Conservation (phyloP, 2,797 vertebrate species). For the Prunella strophiata region DNA sequence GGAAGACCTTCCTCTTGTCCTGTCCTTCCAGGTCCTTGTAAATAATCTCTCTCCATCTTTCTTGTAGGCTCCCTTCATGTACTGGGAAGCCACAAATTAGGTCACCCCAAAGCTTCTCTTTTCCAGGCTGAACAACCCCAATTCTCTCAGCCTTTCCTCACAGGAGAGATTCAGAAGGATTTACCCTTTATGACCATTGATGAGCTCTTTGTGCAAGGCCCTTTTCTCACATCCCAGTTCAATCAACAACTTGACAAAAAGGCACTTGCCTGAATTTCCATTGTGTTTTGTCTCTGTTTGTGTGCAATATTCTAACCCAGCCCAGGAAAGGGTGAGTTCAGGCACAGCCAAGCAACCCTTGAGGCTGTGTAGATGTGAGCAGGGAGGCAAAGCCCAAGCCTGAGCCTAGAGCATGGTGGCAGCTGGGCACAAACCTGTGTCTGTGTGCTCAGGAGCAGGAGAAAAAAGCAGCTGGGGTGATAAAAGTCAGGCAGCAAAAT, state of each 20-base stretch:
- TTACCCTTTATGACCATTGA: not conserved
- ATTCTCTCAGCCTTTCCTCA: not conserved
- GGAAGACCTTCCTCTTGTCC: not conserved
- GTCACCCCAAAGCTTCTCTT: not conserved
- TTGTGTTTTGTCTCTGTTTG: accelerated
- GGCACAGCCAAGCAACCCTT: not conserved
- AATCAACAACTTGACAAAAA: not conserved
- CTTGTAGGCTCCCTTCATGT: not conserved
- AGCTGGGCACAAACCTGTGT: not conserved
- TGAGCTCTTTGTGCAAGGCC: not conserved
- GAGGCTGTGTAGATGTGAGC: not conserved
- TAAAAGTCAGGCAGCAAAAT: not conserved
- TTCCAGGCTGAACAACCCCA: not conserved
- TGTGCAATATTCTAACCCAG: accelerated
- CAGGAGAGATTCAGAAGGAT: not conserved
- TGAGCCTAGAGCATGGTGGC: accelerated
- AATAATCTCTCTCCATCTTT: not conserved
- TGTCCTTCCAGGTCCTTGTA: not conserved
- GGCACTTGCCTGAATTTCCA: not conserved
- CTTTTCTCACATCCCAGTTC: not conserved
- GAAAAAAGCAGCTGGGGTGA: not conserved
- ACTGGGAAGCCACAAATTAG: not conserved
- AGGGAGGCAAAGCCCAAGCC: not conserved
- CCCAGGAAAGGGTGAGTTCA: not conserved
- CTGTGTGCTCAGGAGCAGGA: not conserved